phyloP scores from a whole-genome alignment of 2,113 vertebrate species.

The Salvator merianae region DNA sequence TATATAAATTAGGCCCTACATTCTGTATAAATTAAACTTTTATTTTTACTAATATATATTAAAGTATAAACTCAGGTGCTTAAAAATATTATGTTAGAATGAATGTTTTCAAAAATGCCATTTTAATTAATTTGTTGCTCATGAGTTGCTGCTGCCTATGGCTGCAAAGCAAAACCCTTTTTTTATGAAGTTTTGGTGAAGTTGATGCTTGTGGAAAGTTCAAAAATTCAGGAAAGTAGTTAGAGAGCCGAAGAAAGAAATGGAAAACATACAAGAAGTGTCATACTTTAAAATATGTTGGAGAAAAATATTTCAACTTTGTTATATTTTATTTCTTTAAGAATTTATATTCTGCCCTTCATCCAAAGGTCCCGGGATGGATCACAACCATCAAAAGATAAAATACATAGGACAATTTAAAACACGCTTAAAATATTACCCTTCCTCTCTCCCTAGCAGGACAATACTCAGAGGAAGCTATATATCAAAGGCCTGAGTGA shows the following conservation, averaged over 20 bases:
- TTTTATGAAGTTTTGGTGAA: neutral
- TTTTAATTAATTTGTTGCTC: neutral
- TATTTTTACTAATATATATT: neutral
- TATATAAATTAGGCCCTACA: neutral
- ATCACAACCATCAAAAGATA: too few relatives aligned
- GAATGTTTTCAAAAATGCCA: neutral
- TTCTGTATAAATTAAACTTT: neutral
- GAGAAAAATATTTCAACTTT: neutral
- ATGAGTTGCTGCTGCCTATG: neutral
- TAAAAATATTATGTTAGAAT: neutral
- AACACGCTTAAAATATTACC: too few relatives aligned
- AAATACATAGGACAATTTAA: too few relatives aligned
- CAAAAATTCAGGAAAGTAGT: neutral
- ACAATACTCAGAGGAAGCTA: too few relatives aligned
- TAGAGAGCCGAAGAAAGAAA: neutral
- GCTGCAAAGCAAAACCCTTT: too few relatives aligned
- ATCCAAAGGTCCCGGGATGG: too few relatives aligned
- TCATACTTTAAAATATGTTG: neutral
- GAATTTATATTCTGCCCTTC: too few relatives aligned
- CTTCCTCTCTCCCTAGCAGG: too few relatives aligned
- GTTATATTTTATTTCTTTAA: too few relatives aligned
- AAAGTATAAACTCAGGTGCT: neutral
- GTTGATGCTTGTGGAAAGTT: neutral
- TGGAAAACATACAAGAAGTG: rapidly evolving
- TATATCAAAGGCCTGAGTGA: too few relatives aligned